Conservation (phyloP, 1,140 invertebrate species). For the Pararge aegeria region DNA sequence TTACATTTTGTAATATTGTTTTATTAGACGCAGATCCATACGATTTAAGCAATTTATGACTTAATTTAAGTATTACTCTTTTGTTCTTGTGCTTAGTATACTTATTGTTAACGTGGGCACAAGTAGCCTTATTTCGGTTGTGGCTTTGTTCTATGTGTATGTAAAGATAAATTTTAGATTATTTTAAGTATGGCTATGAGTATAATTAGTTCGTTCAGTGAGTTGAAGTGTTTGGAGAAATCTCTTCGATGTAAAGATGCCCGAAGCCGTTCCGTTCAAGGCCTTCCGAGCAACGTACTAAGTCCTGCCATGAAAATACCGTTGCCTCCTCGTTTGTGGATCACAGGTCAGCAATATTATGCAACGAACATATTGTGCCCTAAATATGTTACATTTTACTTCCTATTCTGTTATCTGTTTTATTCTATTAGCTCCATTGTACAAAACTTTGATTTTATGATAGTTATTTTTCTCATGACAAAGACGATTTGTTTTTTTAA, state of each 20-base stretch:
- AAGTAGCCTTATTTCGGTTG: slow-evolving; percentile 45
- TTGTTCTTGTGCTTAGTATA: slow-evolving; percentile 38
- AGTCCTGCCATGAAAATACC: slow-evolving; percentile 70
- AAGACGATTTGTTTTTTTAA: no score
- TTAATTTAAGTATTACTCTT: slow-evolving; percentile 37
- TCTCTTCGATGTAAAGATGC: slow-evolving; percentile 36
- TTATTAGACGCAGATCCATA: slow-evolving; percentile 68
- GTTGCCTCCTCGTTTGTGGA: slow-evolving; percentile 69
- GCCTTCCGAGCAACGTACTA: slow-evolving; percentile 42
- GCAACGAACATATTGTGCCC: slow-evolving; percentile 41
- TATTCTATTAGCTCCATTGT: background rate
- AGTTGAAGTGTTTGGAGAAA: slow-evolving; percentile 27
- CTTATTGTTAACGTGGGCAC: slow-evolving; percentile 27
- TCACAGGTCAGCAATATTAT: slow-evolving; percentile 59
- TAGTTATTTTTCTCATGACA: no score
- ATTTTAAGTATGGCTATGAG: slow-evolving; percentile 37
- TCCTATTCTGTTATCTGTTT: background rate
- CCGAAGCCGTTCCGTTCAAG: slow-evolving; percentile 69
- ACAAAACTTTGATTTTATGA: background rate
- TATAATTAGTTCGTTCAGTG: slow-evolving; percentile 48
- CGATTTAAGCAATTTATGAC: slow-evolving; percentile 62
- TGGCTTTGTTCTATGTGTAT: slow-evolving; percentile 42
- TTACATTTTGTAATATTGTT: slow-evolving; percentile 68
- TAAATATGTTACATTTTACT: background rate
- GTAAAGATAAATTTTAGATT: slow-evolving; percentile 39